A percentile compares a stretch with the other conserved stretches of the same genome.
Conservation (phyloP, 2,797 vertebrate genomes). For the Xerus rutilus region DNA sequence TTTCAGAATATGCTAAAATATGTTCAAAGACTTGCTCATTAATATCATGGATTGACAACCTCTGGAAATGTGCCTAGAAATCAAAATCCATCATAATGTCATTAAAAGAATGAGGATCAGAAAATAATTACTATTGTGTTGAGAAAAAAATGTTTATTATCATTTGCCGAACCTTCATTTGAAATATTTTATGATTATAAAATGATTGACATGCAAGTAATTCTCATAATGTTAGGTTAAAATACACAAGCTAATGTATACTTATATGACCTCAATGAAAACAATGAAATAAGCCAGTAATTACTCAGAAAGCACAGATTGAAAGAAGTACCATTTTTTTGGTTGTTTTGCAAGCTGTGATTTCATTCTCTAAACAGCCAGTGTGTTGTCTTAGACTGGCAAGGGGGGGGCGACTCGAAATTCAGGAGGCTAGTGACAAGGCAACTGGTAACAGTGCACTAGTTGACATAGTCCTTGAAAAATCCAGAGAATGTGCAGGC, state of each 20-base stretch:
- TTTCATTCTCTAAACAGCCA: background rate
- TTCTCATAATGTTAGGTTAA: slow-evolving; percentile 7
- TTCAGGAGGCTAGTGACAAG: background rate
- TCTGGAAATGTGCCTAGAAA: slow-evolving; percentile 71
- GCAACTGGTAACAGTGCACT: background rate
- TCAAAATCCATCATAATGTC: slow-evolving; percentile 60
- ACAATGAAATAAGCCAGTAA: background rate
- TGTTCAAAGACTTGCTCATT: slow-evolving; percentile 53
- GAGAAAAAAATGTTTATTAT: slow-evolving; percentile 62
- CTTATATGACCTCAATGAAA: slow-evolving; percentile 6
- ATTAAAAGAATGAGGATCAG: slow-evolving; percentile 51
- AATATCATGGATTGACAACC: slow-evolving; percentile 29
- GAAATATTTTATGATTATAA: slow-evolving; percentile 59
- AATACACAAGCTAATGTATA: background rate
- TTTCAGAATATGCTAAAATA: slow-evolving; percentile 59
- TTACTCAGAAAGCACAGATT: slow-evolving; percentile 35
- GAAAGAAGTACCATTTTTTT: background rate
- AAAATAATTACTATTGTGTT: slow-evolving; percentile 53
- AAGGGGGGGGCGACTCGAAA: background rate
- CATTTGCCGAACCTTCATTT: slow-evolving; percentile 49
- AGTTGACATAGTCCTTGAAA: background rate
- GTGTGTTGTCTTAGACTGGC: background rate
- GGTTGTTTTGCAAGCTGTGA: background rate
- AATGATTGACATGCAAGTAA: slow-evolving; percentile 26
- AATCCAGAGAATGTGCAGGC: background rate